Evolutionary conservation across 1,140 invertebrate species (phyloP).

Genomic region (Drosophila virilis): DNA sequence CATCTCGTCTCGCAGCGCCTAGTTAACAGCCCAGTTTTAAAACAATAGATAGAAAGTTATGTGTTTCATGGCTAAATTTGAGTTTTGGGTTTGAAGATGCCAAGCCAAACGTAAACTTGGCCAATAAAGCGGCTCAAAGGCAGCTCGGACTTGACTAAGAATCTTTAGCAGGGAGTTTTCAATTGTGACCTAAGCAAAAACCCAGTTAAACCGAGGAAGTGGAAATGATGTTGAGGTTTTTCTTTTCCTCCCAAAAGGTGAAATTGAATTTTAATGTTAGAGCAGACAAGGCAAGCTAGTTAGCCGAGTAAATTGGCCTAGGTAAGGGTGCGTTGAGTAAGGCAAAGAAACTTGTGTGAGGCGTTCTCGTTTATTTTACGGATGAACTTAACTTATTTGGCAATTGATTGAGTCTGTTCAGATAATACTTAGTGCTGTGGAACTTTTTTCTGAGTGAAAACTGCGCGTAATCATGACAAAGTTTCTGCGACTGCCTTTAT

Average conservation of each 20-base stretch:
- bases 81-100: constrained; percentile 32
- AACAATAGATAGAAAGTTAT: constrained; percentile 78
- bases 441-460: background rate
- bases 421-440: no score
- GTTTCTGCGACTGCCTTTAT: background rate
- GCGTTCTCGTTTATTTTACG: background rate
- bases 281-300: constrained; percentile 15
- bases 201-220: constrained; percentile 32
- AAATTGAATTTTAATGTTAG: constrained; percentile 75
- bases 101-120: constrained; percentile 46
- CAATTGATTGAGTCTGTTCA: background rate
- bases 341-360: background rate
- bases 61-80: constrained; percentile 50
- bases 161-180: constrained; percentile 9
- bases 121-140: constrained; percentile 48
- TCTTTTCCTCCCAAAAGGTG: constrained; percentile 7
- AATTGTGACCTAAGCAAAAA: constrained; percentile 37
- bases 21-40: constrained; percentile 18
- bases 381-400: background rate
- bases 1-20: constrained; percentile 5
- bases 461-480: background rate
- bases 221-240: constrained; percentile 54
- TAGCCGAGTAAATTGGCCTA: constrained; percentile 19
- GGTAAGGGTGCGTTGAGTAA: constrained; percentile 4
- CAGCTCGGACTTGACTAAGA: constrained; percentile 31